These are phyloP conservation scores for Chaenocephalus aceratus DNA, from an alignment of 2,113 vertebrate species.

Conservation along the genomic window DNA sequence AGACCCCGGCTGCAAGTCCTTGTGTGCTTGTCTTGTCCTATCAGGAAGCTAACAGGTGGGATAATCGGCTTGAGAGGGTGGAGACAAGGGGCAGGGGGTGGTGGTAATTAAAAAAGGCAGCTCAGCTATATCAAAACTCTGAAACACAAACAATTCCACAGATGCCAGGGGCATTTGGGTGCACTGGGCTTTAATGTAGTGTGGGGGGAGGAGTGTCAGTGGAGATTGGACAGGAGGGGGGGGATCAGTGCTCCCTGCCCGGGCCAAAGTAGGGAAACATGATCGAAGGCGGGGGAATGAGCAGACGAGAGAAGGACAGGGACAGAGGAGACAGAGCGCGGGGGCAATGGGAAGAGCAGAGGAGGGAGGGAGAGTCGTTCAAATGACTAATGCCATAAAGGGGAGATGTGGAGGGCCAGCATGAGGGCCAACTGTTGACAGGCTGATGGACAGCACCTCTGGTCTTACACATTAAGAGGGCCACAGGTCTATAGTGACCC, in stretches of 20 bases:
- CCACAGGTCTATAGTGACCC: constrained; percentile 46
- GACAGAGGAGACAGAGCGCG: constrained; percentile 49
- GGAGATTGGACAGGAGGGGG: constrained; percentile 1
- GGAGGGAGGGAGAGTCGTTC: constrained; percentile 40
- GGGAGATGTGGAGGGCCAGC: constrained; percentile 58
- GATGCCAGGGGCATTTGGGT: constrained; percentile 53
- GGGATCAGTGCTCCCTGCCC: constrained; percentile 28
- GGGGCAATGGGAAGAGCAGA: constrained; percentile 17
- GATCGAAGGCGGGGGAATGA: constrained; percentile 63
- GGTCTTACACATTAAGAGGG: constrained; percentile 59
- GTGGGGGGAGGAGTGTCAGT: background rate
- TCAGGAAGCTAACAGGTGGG: constrained; percentile 70
- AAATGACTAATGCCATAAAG: constrained; percentile 68
- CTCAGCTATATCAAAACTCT: constrained; percentile 65
- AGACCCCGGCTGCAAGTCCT: constrained; percentile 20
- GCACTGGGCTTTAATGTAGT: constrained; percentile 24
- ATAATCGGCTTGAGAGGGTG: constrained; percentile 42
- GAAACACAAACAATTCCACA: constrained; percentile 77
- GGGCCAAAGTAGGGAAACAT: constrained; percentile 63
- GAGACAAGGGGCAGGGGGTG: background rate
- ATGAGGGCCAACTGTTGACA: constrained; percentile 69
- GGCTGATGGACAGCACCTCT: constrained; percentile 76
- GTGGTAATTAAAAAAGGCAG: constrained; percentile 70
- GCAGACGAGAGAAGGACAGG: constrained; percentile 61
- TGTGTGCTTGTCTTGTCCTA: constrained; percentile 39